phyloP scores from a whole-genome alignment of 2,113 vertebrate genomes.

The Phalacrocorax pelagicus region DNA sequence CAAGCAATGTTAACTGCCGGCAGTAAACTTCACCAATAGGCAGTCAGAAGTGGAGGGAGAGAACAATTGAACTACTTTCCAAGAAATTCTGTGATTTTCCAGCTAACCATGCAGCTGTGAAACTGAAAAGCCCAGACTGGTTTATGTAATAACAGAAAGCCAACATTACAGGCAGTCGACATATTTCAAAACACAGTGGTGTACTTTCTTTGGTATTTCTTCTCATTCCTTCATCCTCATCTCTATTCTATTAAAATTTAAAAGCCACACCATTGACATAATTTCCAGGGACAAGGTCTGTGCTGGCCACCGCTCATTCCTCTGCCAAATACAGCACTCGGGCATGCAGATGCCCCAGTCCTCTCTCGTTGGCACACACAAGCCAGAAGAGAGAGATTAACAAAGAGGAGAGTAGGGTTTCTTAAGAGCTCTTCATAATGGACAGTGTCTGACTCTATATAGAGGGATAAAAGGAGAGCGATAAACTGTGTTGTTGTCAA shows the following conservation, averaged over 20 bases:
- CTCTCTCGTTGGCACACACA: background rate
- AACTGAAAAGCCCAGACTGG: background rate
- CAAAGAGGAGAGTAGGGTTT: background rate
- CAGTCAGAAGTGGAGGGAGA: background rate
- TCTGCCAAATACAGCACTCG: background rate
- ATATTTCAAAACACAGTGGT: background rate
- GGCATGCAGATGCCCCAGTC: background rate
- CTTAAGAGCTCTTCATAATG: background rate
- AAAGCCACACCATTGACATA: accelerated
- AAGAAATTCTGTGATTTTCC: slow-evolving; percentile 25
- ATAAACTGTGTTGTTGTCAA: slow-evolving; percentile 51
- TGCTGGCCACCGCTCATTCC: background rate
- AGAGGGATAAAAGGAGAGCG: slow-evolving; percentile 32
- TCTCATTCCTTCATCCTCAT: background rate
- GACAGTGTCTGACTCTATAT: background rate
- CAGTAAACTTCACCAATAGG: background rate
- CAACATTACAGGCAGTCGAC: background rate
- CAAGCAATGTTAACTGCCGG: background rate
- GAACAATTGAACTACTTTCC: background rate
- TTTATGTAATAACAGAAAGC: background rate
- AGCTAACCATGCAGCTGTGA: background rate
- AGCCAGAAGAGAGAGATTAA: background rate
- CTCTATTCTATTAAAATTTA: background rate
- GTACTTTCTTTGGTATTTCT: background rate
- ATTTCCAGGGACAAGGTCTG: background rate